A percentile compares a stretch with the other conserved stretches of the same genome.
Conservation (phyloP, 2,113 vertebrate genomes). For the Nipponia nippon region DNA sequence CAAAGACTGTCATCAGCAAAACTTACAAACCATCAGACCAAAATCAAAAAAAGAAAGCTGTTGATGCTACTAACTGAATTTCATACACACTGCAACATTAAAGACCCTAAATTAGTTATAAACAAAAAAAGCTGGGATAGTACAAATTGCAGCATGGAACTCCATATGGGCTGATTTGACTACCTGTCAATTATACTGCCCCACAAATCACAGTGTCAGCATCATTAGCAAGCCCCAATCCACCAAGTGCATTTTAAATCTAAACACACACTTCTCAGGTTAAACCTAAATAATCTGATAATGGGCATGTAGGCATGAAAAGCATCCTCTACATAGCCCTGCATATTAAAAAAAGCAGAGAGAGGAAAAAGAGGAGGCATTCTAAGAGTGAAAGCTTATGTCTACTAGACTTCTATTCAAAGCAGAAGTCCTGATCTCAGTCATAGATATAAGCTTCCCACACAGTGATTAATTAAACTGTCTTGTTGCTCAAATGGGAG, state of each 20-base stretch:
- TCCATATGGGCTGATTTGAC: not conserved
- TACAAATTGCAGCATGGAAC: not conserved
- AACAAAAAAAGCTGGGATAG: not conserved
- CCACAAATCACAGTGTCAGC: not conserved
- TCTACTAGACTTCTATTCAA: not conserved
- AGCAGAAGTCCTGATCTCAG: not conserved
- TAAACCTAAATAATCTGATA: not conserved
- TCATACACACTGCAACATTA: not conserved
- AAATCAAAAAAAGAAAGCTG: not conserved
- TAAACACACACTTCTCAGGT: not conserved
- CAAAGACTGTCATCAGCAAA: not conserved
- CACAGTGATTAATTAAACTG: not conserved
- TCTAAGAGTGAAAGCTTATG: not conserved
- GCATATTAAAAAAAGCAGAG: not conserved
- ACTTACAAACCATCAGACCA: not conserved
- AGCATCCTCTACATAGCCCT: not conserved
- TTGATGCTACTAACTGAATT: not conserved
- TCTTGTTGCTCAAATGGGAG: not conserved
- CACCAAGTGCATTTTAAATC: not conserved
- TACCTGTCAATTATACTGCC: not conserved
- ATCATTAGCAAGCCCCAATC: not conserved
- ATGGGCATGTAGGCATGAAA: accelerated
- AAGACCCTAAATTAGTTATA: not conserved
- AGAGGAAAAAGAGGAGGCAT: not conserved
- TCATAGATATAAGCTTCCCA: not conserved